These are phyloP conservation scores for Spizaetus ornatus DNA, from an alignment of 2,113 vertebrate species.

Conservation along the genomic window DNA sequence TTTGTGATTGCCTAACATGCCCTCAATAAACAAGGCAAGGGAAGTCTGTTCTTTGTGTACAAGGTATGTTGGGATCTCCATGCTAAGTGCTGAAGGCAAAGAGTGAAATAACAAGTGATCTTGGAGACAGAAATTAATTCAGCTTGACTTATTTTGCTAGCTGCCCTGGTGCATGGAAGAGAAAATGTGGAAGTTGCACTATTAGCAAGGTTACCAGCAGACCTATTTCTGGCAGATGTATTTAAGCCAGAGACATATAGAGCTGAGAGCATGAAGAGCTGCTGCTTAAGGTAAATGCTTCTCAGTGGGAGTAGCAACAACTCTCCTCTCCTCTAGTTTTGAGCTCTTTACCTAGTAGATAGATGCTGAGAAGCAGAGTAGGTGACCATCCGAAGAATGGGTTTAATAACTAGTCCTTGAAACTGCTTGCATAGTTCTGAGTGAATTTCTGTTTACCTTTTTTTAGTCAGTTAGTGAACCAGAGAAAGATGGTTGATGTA, in stretches of 20 bases:
- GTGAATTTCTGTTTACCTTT: not conserved
- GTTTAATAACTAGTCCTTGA: not conserved
- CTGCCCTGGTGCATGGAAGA: not conserved
- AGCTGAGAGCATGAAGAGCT: not conserved
- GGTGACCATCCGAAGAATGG: not conserved
- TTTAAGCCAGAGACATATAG: not conserved
- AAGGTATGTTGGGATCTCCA: not conserved
- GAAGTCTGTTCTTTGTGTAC: not conserved
- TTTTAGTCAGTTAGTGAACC: not conserved
- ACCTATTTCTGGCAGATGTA: not conserved
- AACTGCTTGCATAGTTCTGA: not conserved
- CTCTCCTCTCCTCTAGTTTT: not conserved
- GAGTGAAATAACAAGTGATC: not conserved
- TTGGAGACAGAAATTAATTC: not conserved
- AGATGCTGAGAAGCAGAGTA: not conserved
- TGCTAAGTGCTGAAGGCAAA: not conserved
- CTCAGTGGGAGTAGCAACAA: not conserved
- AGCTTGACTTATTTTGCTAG: not conserved
- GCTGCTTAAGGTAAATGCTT: not conserved
- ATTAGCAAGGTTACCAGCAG: not conserved
- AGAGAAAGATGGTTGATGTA: not conserved
- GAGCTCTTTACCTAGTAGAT: not conserved
- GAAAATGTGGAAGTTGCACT: not conserved
- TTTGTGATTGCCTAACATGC: not conserved
- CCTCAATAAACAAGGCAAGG: not conserved